phyloP scores from a whole-genome alignment of 2,888 invertebrate species.

The Synanthedon andrenaeformis region DNA sequence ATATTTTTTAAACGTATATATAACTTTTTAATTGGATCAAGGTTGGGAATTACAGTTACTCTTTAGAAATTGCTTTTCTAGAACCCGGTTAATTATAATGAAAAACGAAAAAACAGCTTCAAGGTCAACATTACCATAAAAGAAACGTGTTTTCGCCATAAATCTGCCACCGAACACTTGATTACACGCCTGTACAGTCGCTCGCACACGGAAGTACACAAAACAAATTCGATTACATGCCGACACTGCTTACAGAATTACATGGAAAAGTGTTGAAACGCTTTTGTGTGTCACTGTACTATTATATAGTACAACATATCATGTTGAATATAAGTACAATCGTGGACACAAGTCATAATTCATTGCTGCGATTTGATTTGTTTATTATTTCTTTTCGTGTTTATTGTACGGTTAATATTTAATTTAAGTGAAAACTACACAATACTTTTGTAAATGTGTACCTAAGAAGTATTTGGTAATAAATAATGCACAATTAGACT shows the following conservation, averaged over 20 bases:
- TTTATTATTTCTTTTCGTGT: neutral
- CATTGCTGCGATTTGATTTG: neutral
- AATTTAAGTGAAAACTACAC: too few relatives aligned
- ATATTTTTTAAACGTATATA: too few relatives aligned
- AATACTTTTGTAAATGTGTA: too few relatives aligned
- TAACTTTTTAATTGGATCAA: too few relatives aligned
- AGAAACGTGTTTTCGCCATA: slow-evolving; percentile 23
- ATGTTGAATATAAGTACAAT: neutral
- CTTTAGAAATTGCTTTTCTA: too few relatives aligned
- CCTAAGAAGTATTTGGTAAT: too few relatives aligned
- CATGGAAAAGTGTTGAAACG: too few relatives aligned
- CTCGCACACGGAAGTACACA: neutral
- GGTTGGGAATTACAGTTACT: too few relatives aligned
- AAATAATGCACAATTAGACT: too few relatives aligned
- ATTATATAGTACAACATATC: neutral
- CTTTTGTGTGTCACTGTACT: too few relatives aligned
- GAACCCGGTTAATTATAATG: slow-evolving; percentile 12
- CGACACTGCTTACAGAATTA: too few relatives aligned
- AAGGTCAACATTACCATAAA: slow-evolving; percentile 18
- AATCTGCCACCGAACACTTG: slow-evolving; percentile 25
- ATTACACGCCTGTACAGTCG: slow-evolving; percentile 17
- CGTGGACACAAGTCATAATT: neutral
- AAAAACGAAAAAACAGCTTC: slow-evolving; percentile 10
- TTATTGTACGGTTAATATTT: too few relatives aligned
- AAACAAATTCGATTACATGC: neutral